Conservation (phyloP, 1,140 invertebrate genomes). For the Manduca sexta region DNA sequence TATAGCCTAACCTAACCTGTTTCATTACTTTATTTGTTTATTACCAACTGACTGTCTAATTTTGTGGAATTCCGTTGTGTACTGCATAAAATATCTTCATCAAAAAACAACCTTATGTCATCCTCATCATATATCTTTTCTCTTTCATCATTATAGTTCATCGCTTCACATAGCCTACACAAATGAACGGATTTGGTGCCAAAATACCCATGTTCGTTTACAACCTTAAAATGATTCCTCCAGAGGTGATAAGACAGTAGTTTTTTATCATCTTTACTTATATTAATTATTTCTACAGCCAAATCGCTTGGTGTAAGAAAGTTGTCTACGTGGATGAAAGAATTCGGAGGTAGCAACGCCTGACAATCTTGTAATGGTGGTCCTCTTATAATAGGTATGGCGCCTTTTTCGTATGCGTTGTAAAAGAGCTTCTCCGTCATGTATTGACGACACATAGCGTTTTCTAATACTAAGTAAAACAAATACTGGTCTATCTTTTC, state of each 20-base stretch:
- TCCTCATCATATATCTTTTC: not conserved
- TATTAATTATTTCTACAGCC: not conserved
- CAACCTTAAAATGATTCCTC: constrained; percentile 1
- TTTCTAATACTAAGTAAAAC: not conserved
- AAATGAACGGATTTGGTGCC: not conserved
- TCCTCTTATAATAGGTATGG: not conserved
- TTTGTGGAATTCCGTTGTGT: too few species aligned
- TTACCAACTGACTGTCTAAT: too few species aligned
- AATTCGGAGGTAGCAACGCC: not conserved
- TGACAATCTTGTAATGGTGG: not conserved
- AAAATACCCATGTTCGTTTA: not conserved
- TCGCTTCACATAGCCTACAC: not conserved
- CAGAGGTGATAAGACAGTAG: not conserved
- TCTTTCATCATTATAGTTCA: not conserved
- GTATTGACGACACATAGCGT: not conserved
- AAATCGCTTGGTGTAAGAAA: not conserved
- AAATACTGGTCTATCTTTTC: not conserved
- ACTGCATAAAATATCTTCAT: not conserved
- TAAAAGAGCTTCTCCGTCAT: not conserved
- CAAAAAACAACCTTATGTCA: not conserved
- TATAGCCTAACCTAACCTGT: too few species aligned
- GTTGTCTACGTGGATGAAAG: not conserved
- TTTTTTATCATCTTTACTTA: not conserved
- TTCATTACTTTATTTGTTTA: too few species aligned
- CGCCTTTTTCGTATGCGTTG: not conserved